Evolutionary conservation across 1,140 invertebrate species (phyloP).

Genomic region (Riptortus pedestris): DNA sequence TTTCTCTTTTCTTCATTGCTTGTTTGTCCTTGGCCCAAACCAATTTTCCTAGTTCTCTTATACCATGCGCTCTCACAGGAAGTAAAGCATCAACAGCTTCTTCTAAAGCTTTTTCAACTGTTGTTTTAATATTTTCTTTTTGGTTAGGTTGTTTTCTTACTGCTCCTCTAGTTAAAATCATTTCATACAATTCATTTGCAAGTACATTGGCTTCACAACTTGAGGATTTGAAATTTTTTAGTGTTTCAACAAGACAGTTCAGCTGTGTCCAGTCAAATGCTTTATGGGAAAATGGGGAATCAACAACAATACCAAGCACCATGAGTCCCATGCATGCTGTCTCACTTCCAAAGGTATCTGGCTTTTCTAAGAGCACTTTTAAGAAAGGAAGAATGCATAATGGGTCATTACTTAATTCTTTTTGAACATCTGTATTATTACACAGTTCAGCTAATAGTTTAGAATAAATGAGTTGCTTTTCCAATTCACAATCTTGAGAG

Average conservation of each 20-base stretch:
- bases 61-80: slow-evolving; percentile 68
- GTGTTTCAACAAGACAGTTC: slow-evolving; percentile 39
- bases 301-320: slow-evolving; percentile 38
- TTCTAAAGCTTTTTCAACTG: slow-evolving; percentile 47
- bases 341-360: slow-evolving; percentile 31
- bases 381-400: slow-evolving; percentile 19
- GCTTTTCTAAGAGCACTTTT: slow-evolving; percentile 14
- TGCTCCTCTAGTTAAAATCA: slow-evolving; percentile 41
- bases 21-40: slow-evolving; percentile 53
- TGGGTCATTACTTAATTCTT: slow-evolving; percentile 16
- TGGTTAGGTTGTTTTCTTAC: slow-evolving; percentile 33
- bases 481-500: slow-evolving; percentile 5
- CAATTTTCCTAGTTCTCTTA: slow-evolving; percentile 60
- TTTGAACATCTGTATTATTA: slow-evolving; percentile 13
- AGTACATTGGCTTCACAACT: slow-evolving; percentile 33
- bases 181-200: slow-evolving; percentile 38
- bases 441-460: slow-evolving; percentile 21
- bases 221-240: slow-evolving; percentile 35
- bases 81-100: slow-evolving; percentile 61
- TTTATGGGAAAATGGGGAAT: slow-evolving; percentile 30
- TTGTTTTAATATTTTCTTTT: slow-evolving; percentile 34
- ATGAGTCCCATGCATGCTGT: slow-evolving; percentile 39
- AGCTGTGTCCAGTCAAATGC: slow-evolving; percentile 37
- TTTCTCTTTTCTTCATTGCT: slow-evolving; percentile 51
- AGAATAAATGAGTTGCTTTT: slow-evolving; percentile 19